Evolutionary conservation across 2,888 invertebrate species (phyloP).

Genomic region (Myathropa florea): DNA sequence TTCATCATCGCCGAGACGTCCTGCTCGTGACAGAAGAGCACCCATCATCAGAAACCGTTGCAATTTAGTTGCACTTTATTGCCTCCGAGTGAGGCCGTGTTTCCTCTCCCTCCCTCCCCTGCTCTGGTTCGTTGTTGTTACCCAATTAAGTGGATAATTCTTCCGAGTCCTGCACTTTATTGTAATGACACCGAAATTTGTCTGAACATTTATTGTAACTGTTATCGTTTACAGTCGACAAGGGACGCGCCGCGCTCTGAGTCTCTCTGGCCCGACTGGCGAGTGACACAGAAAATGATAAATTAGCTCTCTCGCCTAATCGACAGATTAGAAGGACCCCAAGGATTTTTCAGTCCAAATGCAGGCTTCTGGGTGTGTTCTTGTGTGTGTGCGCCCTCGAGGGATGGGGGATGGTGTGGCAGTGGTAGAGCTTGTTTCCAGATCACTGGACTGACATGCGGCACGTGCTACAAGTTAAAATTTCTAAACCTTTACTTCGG

Average conservation of each 20-base stretch:
- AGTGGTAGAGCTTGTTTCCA: slow-evolving; percentile 49
- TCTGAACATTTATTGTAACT: slow-evolving; percentile 65
- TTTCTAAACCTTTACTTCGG: slow-evolving; percentile 57
- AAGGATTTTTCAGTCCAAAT: not conserved
- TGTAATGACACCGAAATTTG: slow-evolving; percentile 48
- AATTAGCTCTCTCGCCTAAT: slow-evolving; percentile 45
- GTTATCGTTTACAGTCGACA: slow-evolving; percentile 47
- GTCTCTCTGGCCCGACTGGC: no score
- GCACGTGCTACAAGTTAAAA: slow-evolving; percentile 65
- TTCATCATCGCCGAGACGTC: not conserved
- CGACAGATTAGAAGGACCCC: slow-evolving; percentile 8
- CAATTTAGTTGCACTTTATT: slow-evolving; percentile 40
- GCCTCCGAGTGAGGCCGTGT: slow-evolving; percentile 1
- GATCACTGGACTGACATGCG: slow-evolving; percentile 62
- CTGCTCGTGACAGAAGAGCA: not conserved
- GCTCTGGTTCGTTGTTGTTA: slow-evolving; percentile 11
- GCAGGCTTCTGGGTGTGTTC: not conserved
- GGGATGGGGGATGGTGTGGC: not conserved
- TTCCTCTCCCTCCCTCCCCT: not conserved
- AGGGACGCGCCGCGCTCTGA: no score
- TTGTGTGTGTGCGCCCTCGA: slow-evolving; percentile 1
- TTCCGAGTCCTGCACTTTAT: slow-evolving; percentile 37
- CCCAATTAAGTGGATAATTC: slow-evolving; percentile 62
- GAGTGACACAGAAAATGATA: slow-evolving; percentile 39
- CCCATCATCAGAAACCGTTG: not conserved